These are phyloP conservation scores for Physeter macrocephalus DNA, from an alignment of 2,113 vertebrate species.

Conservation along the genomic window DNA sequence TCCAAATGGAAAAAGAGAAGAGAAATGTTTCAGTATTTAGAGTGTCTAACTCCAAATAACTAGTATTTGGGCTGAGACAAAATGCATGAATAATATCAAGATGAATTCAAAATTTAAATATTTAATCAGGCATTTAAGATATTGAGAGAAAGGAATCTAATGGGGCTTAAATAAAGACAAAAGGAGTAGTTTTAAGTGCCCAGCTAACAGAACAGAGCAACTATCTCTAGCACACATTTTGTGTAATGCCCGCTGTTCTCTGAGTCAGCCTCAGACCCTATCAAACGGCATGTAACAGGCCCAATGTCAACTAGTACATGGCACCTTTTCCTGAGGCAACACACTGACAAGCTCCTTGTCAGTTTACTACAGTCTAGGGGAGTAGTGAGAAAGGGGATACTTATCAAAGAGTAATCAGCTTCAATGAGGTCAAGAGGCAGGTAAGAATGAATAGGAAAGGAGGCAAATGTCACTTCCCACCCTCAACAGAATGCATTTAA, in stretches of 20 bases:
- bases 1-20: neutral
- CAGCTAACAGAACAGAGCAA: neutral
- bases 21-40: neutral
- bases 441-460: neutral
- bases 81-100: slow-evolving; percentile 14
- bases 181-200: neutral
- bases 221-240: neutral
- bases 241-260: neutral
- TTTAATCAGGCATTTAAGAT: slow-evolving; percentile 31
- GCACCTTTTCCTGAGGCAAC: neutral
- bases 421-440: neutral
- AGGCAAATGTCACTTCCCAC: neutral
- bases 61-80: neutral
- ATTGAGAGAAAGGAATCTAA: neutral
- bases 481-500: neutral
- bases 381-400: neutral
- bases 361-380: neutral
- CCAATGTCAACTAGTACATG: neutral
- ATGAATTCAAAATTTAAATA: slow-evolving; percentile 25
- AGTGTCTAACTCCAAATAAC: neutral
- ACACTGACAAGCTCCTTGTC: neutral
- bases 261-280: neutral
- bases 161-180: neutral
- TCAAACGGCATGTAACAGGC: neutral
- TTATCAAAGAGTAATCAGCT: neutral